phyloP scores from a whole-genome alignment of 2,888 invertebrate genomes.

The Ferrisia virgata region DNA sequence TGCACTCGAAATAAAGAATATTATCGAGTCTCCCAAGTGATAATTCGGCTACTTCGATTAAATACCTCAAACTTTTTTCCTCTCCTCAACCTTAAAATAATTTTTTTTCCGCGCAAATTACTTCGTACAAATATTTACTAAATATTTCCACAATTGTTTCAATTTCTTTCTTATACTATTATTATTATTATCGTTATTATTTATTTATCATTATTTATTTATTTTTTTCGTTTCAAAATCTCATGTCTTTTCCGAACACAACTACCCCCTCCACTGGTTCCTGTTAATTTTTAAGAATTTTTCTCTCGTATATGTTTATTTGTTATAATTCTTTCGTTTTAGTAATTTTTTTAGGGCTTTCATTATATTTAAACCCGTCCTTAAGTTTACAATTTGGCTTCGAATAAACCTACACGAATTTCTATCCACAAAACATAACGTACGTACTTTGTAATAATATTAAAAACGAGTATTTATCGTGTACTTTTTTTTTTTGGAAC shows the following conservation, averaged over 20 bases:
- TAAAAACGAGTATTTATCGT: background rate
- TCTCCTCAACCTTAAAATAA: background rate
- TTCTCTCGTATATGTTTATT: background rate
- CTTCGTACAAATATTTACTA: no score
- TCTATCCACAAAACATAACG: background rate
- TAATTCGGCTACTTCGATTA: background rate
- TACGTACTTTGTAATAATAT: background rate
- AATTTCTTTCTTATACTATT: no score
- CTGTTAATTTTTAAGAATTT: slow-evolving; percentile 16
- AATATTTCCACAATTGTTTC: no score
- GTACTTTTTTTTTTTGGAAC: background rate
- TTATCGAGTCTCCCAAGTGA: background rate
- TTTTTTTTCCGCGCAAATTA: background rate
- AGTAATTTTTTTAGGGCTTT: background rate
- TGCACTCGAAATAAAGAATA: background rate
- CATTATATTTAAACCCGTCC: slow-evolving; percentile 26
- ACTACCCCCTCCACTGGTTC: background rate
- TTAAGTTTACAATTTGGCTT: slow-evolving; percentile 15
- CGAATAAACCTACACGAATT: background rate
- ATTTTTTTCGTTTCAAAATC: background rate
- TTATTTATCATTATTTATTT: no score
- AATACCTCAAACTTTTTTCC: background rate
- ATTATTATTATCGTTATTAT: no score
- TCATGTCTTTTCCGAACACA: background rate
- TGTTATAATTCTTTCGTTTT: background rate